Conservation (phyloP, 1,140 invertebrate genomes). For the Drosophila repleta region DNA sequence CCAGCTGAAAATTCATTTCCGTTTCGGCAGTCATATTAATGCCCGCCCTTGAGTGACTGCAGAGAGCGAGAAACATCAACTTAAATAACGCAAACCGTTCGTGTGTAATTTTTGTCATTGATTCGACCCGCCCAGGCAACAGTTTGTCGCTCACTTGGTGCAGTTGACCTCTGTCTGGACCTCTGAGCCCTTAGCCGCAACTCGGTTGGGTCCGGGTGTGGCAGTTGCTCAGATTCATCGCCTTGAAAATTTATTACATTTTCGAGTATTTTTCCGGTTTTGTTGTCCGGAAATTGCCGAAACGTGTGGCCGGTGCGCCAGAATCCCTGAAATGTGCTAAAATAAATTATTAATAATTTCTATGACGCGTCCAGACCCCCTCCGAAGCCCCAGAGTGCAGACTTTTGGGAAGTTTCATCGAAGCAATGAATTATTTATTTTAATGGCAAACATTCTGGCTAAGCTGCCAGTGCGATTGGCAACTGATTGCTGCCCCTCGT, state of each 20-base stretch:
- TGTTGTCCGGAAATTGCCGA: constrained; percentile 75
- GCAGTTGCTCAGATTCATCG: constrained; percentile 41
- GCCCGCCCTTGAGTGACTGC: background rate
- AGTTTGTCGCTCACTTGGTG: constrained; percentile 63
- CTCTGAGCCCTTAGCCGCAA: background rate
- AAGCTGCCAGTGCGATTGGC: background rate
- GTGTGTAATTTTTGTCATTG: constrained; percentile 75
- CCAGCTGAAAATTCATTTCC: constrained; percentile 54
- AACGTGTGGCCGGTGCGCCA: constrained; percentile 71
- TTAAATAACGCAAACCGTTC: constrained; percentile 52
- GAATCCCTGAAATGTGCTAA: constrained; percentile 74
- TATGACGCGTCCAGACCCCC: constrained; percentile 33
- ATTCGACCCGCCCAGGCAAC: constrained; percentile 61
- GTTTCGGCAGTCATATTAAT: constrained; percentile 6
- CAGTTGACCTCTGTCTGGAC: constrained; percentile 28
- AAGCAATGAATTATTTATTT: constrained; percentile 78
- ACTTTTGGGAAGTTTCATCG: constrained; percentile 53
- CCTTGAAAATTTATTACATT: constrained; percentile 76
- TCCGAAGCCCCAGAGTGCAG: constrained; percentile 1
- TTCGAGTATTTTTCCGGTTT: constrained; percentile 78
- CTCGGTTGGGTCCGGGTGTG: background rate
- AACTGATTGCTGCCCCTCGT: constrained; percentile 32
- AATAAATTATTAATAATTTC: constrained; percentile 81
- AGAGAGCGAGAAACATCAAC: constrained; percentile 38
- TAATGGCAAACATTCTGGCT: constrained; percentile 60